Percentiles rank a stretch among this genome's conserved stretches.
These are phyloP conservation scores for Athripsodes cinereus DNA, from an alignment of 2,888 invertebrate species.

Conservation along the genomic window DNA sequence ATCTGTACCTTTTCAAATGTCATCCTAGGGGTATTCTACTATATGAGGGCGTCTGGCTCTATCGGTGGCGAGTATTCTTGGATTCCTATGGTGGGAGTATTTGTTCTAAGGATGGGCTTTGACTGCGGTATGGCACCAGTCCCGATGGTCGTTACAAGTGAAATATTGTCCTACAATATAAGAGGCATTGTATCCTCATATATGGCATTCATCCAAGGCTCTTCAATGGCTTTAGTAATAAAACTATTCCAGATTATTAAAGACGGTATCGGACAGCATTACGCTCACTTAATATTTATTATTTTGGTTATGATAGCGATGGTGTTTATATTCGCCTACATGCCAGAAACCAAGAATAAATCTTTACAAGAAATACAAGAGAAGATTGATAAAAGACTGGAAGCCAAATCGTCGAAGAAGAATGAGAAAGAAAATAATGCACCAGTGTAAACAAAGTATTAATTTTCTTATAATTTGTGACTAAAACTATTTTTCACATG, in stretches of 20 bases:
- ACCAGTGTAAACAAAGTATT: too few relatives aligned
- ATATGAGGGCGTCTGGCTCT: constrained; percentile 5
- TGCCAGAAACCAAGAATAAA: constrained; percentile 27
- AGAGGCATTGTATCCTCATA: constrained; percentile 23
- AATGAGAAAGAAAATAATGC: neutral
- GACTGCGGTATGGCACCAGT: constrained; percentile 24
- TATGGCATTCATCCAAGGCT: constrained; percentile 25
- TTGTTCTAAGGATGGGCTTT: constrained; percentile 22
- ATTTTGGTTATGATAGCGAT: constrained; percentile 15
- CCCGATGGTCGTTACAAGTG: constrained; percentile 26
- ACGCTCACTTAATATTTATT: constrained; percentile 21
- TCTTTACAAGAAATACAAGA: constrained; percentile 25
- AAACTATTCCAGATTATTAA: constrained; percentile 25
- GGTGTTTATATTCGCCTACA: constrained; percentile 21
- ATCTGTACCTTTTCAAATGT: constrained; percentile 22
- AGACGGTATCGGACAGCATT: constrained; percentile 22
- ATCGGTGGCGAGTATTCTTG: constrained; percentile 20
- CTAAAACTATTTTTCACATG: too few relatives aligned
- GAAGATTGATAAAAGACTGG: constrained; percentile 13
- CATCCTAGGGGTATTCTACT: constrained; percentile 18
- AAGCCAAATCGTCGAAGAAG: neutral
- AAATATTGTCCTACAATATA: constrained; percentile 26
- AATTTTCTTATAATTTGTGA: too few relatives aligned
- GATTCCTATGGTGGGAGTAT: constrained; percentile 23
- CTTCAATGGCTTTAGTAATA: constrained; percentile 16